Evolutionary conservation across 2,113 vertebrate species (phyloP).

Genomic region (Poecilia latipinna): DNA sequence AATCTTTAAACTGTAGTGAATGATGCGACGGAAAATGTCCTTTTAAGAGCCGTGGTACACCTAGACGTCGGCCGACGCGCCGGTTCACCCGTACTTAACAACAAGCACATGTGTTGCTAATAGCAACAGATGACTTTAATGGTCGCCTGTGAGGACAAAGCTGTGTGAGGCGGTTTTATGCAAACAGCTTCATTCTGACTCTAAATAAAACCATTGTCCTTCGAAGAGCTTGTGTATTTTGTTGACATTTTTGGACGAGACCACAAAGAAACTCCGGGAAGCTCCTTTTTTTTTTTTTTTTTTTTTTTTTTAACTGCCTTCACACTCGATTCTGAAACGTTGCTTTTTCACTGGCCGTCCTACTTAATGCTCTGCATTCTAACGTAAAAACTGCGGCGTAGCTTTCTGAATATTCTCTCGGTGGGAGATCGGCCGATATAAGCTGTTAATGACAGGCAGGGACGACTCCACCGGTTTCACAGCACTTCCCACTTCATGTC

Average conservation of each 20-base stretch:
- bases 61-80: background rate
- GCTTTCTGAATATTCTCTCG: constrained; percentile 13
- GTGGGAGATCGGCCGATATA: constrained; percentile 39
- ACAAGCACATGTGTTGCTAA: background rate
- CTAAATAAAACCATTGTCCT: background rate
- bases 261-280: too few relatives aligned
- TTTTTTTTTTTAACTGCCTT: too few relatives aligned
- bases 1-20: too few relatives aligned
- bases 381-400: constrained; percentile 7
- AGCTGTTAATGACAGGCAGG: constrained; percentile 64
- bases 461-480: constrained; percentile 37
- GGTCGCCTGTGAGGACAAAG: background rate
- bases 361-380: background rate
- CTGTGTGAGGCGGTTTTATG: too few relatives aligned
- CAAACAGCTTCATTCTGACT: background rate
- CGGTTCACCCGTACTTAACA: background rate
- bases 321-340: background rate
- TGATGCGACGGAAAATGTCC: too few relatives aligned
- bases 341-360: background rate
- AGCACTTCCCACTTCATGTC: constrained; percentile 14
- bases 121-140: background rate
- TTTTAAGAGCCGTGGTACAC: too few relatives aligned
- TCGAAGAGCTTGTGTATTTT: background rate
- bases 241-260: too few relatives aligned
- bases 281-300: too few relatives aligned